Evolutionary conservation across 2,797 vertebrate species (phyloP).

Genomic region (Pygocentrus nattereri): DNA sequence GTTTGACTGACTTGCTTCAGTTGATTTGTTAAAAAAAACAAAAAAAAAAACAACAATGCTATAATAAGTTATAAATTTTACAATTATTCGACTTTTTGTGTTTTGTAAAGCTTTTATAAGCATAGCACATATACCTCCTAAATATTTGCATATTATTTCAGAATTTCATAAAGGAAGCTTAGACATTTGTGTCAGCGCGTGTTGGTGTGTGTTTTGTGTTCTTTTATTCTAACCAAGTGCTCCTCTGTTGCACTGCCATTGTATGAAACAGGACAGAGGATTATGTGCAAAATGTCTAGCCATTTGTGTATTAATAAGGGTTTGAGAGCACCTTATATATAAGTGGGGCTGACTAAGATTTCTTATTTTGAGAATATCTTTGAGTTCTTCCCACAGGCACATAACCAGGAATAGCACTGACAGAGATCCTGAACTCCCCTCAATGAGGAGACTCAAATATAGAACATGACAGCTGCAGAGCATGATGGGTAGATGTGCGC

Average conservation of each 20-base stretch:
- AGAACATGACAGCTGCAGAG: conserved; percentile 49
- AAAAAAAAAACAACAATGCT: too few species aligned
- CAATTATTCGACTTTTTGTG: conserved; percentile 28
- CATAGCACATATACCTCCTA: conserved; percentile 24
- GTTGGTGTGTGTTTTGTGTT: conserved; percentile 3
- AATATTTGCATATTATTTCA: conserved; percentile 9
- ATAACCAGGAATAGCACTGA: conserved; percentile 56
- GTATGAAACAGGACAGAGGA: neutral
- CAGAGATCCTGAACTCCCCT: conserved; percentile 42
- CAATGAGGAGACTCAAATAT: conserved; percentile 50
- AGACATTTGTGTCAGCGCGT: neutral
- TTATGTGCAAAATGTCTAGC: neutral
- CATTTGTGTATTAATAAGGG: conserved; percentile 20
- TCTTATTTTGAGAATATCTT: conserved; percentile 27
- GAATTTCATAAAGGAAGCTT: neutral
- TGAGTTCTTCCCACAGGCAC: conserved; percentile 39
- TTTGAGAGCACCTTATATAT: conserved; percentile 41
- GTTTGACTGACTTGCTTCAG: neutral
- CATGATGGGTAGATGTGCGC: conserved; percentile 46
- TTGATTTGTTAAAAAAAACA: conserved; percentile 1
- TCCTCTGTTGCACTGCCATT: conserved; percentile 35
- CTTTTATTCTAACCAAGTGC: neutral
- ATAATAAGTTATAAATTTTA: conserved; percentile 30
- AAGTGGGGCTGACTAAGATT: neutral
- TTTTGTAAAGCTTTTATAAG: conserved; percentile 45